Base-by-base conservation (phyloP, 2,113 vertebrate species). In the Coreoperca whiteheadi region DNA sequence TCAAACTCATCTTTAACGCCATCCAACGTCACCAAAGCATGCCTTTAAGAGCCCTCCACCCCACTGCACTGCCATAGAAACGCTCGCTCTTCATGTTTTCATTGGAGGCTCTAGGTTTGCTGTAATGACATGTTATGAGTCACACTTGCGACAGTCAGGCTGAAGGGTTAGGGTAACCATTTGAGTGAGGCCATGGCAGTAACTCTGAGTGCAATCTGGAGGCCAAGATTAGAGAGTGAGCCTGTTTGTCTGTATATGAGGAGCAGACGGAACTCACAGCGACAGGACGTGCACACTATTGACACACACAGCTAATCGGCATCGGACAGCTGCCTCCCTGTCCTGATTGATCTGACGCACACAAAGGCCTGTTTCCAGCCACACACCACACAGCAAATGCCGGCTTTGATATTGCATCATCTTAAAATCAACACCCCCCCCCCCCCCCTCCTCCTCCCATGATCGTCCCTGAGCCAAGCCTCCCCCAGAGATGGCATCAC, bases 291-390 rank as follows among this genome's bases (percentile, higher is more conserved):
- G 56, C 43, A 66, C 43, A 64, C 67, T 69, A 32, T 0, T 8
- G 53, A 79, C 51, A 56, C 21, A 66, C 71, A 63, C 34, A 51
- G 71, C 74, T 89, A 87, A 91, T 91, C 89, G 77, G 65, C 73
- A 68, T 1, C 53, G 79, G 75, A 85, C 87, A 91, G 82, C 82
- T 91, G 89, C 71, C 77, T 4, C 43, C 53, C 73, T 69, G 79
- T 50, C 3, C 72, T 67, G 21, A 80, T 78, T 80, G 79, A 86
- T 86, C 78, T 66, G 72, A 68, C 7, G 43, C 39, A 57, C 34
- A 57, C 46, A 68, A 53, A 74, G 61, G 21, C 37, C 84, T 79
- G 74, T 57, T 75, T 78, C n/a, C 68, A 81, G 77, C 78, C 69
- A 46, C 63, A 53, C 0, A 67, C 20, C 25, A 70, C 39, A 79